Percentiles rank a stretch among this genome's conserved stretches.
These are phyloP conservation scores for Clanis bilineata DNA, from an alignment of 2,888 invertebrate genomes.

Conservation along the genomic window DNA sequence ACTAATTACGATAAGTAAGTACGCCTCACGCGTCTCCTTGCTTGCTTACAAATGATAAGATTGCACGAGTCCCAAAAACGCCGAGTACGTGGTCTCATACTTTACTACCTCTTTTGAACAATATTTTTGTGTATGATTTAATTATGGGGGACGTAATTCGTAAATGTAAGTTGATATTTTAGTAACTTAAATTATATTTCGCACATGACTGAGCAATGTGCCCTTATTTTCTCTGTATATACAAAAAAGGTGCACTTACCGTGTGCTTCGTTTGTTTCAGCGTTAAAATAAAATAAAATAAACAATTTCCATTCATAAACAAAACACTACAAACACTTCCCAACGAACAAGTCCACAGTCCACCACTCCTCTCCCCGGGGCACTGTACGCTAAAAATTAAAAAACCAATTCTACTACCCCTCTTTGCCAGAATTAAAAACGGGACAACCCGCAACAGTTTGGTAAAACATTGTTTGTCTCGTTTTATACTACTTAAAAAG, in stretches of 20 bases:
- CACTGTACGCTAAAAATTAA: conserved; percentile 26
- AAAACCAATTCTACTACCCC: conserved; percentile 16
- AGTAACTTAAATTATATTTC: background rate
- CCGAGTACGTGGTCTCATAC: background rate
- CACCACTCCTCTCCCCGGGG: conserved; percentile 21
- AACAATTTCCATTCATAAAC: conserved; percentile 55
- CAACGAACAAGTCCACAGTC: conserved; percentile 12
- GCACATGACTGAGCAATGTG: conserved; percentile 5
- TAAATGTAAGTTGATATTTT: background rate
- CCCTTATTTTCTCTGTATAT: conserved; percentile 21
- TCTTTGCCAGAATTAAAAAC: conserved; percentile 15
- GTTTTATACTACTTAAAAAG: background rate
- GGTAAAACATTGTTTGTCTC: background rate
- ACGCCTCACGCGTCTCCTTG: background rate
- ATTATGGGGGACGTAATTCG: too few species aligned
- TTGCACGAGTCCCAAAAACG: background rate
- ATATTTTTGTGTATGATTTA: background rate
- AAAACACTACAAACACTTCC: conserved; percentile 46
- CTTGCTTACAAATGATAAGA: conserved; percentile 13
- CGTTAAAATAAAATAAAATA: conserved; percentile 30
- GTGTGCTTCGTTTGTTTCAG: conserved; percentile 39
- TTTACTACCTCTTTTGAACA: background rate
- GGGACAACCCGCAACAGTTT: background rate
- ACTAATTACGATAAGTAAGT: background rate
- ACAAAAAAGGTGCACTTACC: conserved; percentile 42